Evolutionary conservation across 1,140 invertebrate species (phyloP).

Genomic region (Periplaneta americana): DNA sequence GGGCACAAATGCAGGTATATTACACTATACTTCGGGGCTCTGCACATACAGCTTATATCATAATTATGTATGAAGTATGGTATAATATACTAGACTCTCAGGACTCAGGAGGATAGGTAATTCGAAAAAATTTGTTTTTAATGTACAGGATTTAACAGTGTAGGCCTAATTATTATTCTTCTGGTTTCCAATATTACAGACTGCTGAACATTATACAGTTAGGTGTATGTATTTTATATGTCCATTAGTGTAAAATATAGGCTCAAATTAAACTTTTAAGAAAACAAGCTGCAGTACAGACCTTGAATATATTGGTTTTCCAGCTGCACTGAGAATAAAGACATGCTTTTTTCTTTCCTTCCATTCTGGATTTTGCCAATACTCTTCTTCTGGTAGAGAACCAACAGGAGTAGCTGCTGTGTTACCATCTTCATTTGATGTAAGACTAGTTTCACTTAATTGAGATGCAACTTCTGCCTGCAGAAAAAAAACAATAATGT

Average conservation of each 20-base stretch:
- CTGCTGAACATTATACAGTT: no score
- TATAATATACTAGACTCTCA: no score
- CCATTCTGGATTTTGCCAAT: slow-evolving; percentile 61
- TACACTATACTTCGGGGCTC: no score
- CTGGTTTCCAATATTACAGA: no score
- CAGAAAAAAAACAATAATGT: neutral
- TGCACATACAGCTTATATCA: no score
- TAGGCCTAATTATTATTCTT: no score
- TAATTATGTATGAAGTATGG: no score
- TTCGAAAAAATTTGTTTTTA: no score
- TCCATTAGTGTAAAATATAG: no score
- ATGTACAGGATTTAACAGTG: no score
- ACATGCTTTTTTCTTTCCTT: slow-evolving; percentile 82
- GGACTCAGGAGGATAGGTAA: no score
- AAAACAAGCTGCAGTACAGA: slow-evolving; percentile 29
- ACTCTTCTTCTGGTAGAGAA: slow-evolving; percentile 37
- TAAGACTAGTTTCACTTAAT: slow-evolving; percentile 29
- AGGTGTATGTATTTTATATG: slow-evolving; percentile 27
- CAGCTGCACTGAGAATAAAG: slow-evolving; percentile 90
- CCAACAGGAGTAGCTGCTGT: slow-evolving; percentile 5
- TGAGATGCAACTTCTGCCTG: slow-evolving; percentile 36
- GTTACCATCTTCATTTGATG: slow-evolving; percentile 17
- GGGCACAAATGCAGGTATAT: no score
- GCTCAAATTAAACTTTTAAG: neutral
- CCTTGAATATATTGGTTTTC: slow-evolving; percentile 94